Percentiles rank a stretch among this genome's conserved stretches.
Evolutionary conservation across 64 coral and sea anemone genomes (phyloP).

Genomic region (Montipora capricornis): DNA sequence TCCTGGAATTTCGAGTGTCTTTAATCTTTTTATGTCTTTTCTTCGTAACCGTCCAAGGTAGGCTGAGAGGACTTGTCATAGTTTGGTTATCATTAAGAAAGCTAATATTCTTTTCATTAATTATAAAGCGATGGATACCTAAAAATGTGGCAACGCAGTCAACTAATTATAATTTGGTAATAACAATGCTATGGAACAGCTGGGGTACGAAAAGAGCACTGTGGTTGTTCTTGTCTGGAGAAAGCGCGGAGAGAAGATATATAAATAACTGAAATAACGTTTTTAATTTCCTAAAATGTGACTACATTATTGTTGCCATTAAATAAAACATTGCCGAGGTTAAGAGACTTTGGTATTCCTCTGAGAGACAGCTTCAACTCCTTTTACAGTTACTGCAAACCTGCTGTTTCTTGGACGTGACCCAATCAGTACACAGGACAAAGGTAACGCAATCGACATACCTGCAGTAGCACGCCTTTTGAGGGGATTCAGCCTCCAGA

Average conservation of each 20-base stretch:
- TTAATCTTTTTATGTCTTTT: neutral
- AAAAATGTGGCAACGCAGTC: too few species aligned
- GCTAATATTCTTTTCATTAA: neutral
- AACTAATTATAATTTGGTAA: too few species aligned
- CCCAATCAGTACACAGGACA: neutral
- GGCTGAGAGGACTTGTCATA: neutral
- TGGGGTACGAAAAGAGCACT: too few species aligned
- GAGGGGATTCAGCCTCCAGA: neutral
- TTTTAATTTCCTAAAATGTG: too few species aligned
- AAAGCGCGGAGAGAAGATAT: too few species aligned
- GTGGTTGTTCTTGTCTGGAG: too few species aligned
- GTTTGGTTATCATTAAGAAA: neutral
- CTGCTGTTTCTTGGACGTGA: neutral
- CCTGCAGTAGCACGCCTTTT: slow-evolving; percentile 4
- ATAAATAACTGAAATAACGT: too few species aligned
- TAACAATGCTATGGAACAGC: neutral
- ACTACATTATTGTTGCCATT: too few species aligned
- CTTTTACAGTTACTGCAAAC: neutral
- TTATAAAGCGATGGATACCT: neutral
- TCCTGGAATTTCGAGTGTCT: neutral
- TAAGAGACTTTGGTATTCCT: too few species aligned
- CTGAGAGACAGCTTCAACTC: neutral
- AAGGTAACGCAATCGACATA: neutral
- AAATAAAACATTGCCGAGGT: too few species aligned
- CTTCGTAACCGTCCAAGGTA: neutral